Conservation (phyloP, 2,113 vertebrate genomes). For the Misgurnus anguillicaudatus region DNA sequence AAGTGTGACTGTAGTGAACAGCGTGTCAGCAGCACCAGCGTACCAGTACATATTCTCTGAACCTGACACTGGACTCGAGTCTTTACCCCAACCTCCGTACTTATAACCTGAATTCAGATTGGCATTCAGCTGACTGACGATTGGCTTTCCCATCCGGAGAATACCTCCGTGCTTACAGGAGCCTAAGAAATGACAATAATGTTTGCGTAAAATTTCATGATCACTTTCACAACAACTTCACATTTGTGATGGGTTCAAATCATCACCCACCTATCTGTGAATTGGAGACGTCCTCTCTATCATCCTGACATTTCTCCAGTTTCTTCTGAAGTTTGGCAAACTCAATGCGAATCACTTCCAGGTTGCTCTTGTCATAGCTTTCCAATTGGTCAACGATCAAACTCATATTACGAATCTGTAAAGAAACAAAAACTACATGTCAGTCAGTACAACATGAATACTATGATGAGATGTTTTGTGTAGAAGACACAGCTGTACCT, state of each 20-base stretch:
- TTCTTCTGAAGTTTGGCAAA: conserved; percentile 73
- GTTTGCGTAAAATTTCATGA: not conserved
- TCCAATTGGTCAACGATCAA: conserved; percentile 73
- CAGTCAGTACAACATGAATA: no score
- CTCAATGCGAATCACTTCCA: conserved; percentile 70
- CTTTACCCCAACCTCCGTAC: conserved; percentile 73
- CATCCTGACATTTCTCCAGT: conserved; percentile 71
- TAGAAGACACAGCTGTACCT: conserved; percentile 56
- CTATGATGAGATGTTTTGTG: no score
- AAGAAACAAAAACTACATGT: not conserved
- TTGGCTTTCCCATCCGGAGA: conserved; percentile 41
- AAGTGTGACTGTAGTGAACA: conserved; percentile 52
- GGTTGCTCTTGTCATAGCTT: conserved; percentile 71
- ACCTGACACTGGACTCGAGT: conserved; percentile 67
- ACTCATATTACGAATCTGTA: conserved; percentile 75
- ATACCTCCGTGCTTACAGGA: conserved; percentile 49
- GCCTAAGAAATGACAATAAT: conserved; percentile 32
- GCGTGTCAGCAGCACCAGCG: conserved; percentile 38
- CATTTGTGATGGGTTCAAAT: no score
- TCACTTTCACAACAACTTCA: no score
- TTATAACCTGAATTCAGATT: conserved; percentile 51
- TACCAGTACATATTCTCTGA: conserved; percentile 69
- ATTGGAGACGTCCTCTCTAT: conserved; percentile 58
- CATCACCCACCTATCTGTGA: conserved; percentile 62
- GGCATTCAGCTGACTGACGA: conserved; percentile 64